Evolutionary conservation across 2,888 invertebrate genomes (phyloP), one percentile per base, ranked within the genome.

Genomic region (Macroteleia sp.): DNA sequence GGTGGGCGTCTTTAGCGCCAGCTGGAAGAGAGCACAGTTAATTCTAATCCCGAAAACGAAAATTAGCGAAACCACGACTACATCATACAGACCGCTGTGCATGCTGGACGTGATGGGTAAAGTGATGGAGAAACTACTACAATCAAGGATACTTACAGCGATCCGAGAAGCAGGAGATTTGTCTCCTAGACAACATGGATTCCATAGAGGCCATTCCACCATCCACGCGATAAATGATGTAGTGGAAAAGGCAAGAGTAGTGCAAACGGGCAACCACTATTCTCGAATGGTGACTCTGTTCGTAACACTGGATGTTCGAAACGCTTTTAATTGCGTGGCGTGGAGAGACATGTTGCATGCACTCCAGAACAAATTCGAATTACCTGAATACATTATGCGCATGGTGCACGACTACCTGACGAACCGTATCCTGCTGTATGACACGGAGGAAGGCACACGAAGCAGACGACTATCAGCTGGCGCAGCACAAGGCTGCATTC

Each of bases 1-100:
- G 4, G 14, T 32, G 0, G 77, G 76, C 2, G 28, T 19, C 1
- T 83, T 82, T 20, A 2, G 19, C 9, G 8, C 1, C 16, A 3
- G 8, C 1, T 46, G 46, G 46, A 52, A 36, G 34, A 20, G 4
- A 2, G 42, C 42, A 12, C 42, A 12, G 1, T 17, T 64, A 2
- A 41, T 50, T 1, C 41, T 64, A 1, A 39, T 64, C 2, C 10
- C 9, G 25, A 64, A 64, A 14, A 52, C 28, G 1, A 50, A 50
- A 10, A 19, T 2, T 1, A 8, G n/a, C 3, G 9, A n/a, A 1
- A 10, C 2, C 5, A 3, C 3, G 1, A 34, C 34, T n/a, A 19
- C 66, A 4, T 22, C 64, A 0, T 64, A 28, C n/a, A 4, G 64
- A 2, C 50, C 50, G 12, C 14, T 88, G 6, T 83, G 85, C 44